Evolutionary conservation across 2,888 invertebrate genomes (phyloP).

Genomic region (Meiosimyza decipiens): DNA sequence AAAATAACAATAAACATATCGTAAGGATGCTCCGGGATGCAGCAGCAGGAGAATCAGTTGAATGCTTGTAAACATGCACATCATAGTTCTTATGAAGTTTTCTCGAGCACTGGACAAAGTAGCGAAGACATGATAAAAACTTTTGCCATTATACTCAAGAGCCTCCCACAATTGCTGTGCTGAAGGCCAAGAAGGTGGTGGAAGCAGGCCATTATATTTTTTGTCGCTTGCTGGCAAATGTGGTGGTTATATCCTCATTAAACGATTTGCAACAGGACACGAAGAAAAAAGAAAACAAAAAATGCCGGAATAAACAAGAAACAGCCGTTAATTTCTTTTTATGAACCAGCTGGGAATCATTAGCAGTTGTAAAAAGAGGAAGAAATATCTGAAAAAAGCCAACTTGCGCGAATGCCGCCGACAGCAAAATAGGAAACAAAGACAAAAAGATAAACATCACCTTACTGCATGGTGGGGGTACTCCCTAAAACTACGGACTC

Average conservation of each 20-base stretch:
- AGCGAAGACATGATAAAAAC: conserved; percentile 3
- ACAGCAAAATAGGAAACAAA: conserved; percentile 35
- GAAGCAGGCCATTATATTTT: conserved; percentile 43
- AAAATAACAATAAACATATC: conserved; percentile 46
- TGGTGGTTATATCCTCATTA: conserved; percentile 66
- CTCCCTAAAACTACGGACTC: not conserved
- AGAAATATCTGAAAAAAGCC: conserved; percentile 39
- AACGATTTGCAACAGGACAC: conserved; percentile 60
- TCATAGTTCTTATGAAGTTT: conserved; percentile 18
- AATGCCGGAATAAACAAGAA: conserved; percentile 46
- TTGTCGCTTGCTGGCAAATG: conserved; percentile 40
- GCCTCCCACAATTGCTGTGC: conserved; percentile 38
- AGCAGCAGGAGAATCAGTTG: conserved; percentile 25
- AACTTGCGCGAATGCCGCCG: not conserved
- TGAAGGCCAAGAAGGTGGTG: conserved; percentile 27
- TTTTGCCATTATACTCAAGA: conserved; percentile 14
- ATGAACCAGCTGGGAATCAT: conserved; percentile 68
- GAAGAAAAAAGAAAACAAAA: conserved; percentile 4
- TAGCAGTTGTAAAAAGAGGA: conserved; percentile 50
- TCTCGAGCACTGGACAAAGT: conserved; percentile 38
- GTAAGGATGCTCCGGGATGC: conserved; percentile 36
- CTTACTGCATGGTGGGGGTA: conserved; percentile 31
- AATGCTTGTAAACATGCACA: conserved; percentile 43
- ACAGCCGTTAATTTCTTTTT: conserved; percentile 68
- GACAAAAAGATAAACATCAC: conserved; percentile 57